A percentile compares a stretch with the other conserved stretches of the same genome.
Conservation (phyloP, 1,140 invertebrate genomes). For the Metopolophium dirhodum region DNA sequence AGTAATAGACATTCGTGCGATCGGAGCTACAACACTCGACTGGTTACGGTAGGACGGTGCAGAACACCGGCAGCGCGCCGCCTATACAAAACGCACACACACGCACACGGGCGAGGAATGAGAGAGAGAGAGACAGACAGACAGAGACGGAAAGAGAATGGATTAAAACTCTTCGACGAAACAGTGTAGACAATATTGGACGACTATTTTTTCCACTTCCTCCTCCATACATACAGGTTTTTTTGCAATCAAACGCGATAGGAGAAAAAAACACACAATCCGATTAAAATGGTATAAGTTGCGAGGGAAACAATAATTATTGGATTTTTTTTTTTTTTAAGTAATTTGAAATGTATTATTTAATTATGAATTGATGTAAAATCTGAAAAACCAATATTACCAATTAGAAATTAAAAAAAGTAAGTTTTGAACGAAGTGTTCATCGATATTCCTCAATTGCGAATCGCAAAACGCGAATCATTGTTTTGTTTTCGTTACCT, state of each 20-base stretch:
- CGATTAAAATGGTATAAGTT: neutral
- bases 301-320: neutral
- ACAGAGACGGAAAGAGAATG: constrained; percentile 17
- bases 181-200: constrained; percentile 56
- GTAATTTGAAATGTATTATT: neutral
- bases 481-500: no score
- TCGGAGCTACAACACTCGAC: constrained; percentile 55
- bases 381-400: no score
- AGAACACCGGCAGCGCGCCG: constrained; percentile 52
- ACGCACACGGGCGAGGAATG: neutral
- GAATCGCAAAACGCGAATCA: no score
- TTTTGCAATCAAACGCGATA: neutral
- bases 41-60: constrained; percentile 55
- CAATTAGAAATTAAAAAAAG: no score
- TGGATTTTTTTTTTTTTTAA: neutral
- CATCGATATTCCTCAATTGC: no score
- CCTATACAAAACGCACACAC: constrained; percentile 25
- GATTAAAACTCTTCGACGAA: constrained; percentile 38
- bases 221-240: neutral
- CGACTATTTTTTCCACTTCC: constrained; percentile 30
- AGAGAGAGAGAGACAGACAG: neutral
- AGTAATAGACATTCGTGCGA: constrained; percentile 35
- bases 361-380: neutral
- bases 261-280: neutral
- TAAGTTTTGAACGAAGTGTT: no score